Evolutionary conservation across 2,888 invertebrate genomes (phyloP).

Genomic region (Morpho achilles): DNA sequence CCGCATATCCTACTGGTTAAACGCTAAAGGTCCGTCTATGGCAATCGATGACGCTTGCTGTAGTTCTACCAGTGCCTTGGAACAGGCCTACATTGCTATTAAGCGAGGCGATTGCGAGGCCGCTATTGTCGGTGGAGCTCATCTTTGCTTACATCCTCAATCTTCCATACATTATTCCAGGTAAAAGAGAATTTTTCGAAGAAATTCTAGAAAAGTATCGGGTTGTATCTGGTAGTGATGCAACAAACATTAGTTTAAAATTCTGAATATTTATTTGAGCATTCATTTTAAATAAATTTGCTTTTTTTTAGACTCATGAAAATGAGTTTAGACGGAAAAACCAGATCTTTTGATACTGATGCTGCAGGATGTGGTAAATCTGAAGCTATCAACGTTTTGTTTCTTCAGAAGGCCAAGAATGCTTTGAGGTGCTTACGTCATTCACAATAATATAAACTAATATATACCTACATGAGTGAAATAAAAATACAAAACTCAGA

Average conservation of each 20-base stretch:
- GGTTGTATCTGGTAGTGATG: too few relatives aligned
- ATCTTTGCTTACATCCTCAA: constrained; percentile 78
- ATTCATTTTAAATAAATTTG: background rate
- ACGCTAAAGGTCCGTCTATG: constrained; percentile 57
- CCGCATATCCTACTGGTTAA: constrained; percentile 64
- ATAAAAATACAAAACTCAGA: too few relatives aligned
- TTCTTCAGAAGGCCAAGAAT: constrained; percentile 46
- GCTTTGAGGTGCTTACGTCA: constrained; percentile 64
- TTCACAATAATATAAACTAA: too few relatives aligned
- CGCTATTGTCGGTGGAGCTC: constrained; percentile 81
- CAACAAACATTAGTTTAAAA: too few relatives aligned
- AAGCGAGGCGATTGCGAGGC: constrained; percentile 52
- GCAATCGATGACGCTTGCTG: constrained; percentile 51
- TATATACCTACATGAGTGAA: too few relatives aligned
- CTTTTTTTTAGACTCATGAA: constrained; percentile 37
- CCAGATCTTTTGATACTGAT: constrained; percentile 90
- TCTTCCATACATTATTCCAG: constrained; percentile 49
- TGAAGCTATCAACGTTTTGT: constrained; percentile 80
- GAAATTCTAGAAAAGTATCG: too few relatives aligned
- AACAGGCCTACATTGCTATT: constrained; percentile 50
- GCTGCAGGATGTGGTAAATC: constrained; percentile 88
- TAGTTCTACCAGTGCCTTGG: constrained; percentile 49
- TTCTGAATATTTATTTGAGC: too few relatives aligned
- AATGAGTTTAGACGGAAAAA: constrained; percentile 88
- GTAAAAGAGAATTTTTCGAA: constrained; percentile 29